Percentiles rank a stretch among this genome's conserved stretches.
These are phyloP conservation scores for Lagenorhynchus albirostris DNA, from an alignment of 2,113 vertebrate species.

Conservation along the genomic window DNA sequence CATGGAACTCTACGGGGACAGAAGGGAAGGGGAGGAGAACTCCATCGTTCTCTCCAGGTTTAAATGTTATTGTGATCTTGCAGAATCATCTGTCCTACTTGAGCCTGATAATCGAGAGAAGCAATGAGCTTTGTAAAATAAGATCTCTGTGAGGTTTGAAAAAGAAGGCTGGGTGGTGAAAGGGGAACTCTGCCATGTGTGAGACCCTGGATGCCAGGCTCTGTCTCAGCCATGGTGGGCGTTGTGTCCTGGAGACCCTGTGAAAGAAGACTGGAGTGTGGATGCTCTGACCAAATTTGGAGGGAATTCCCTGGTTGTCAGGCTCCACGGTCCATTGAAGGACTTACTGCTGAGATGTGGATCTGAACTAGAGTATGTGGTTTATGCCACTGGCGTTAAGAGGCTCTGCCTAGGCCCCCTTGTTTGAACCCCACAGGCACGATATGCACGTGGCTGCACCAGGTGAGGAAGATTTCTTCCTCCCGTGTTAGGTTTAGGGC, in stretches of 20 bases:
- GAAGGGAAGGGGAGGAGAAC: neutral
- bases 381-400: too few relatives aligned
- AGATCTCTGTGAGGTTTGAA: neutral
- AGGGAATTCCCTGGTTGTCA: neutral
- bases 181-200: too few relatives aligned
- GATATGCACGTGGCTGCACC: fast-evolving
- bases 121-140: neutral
- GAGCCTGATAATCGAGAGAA: neutral
- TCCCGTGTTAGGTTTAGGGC: fast-evolving
- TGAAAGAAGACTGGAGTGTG: neutral
- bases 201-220: neutral
- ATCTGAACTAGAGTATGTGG: neutral
- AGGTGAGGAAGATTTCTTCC: neutral
- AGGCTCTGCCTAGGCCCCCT: fast-evolving
- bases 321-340: neutral
- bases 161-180: neutral
- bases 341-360: neutral
- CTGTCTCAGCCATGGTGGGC: too few relatives aligned
- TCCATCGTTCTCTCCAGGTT: neutral
- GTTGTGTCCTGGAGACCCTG: neutral
- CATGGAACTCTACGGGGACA: neutral
- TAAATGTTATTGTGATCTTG: neutral
- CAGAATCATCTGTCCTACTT: neutral
- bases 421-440: neutral
- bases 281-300: neutral